phyloP scores from a whole-genome alignment of 2,113 vertebrate species.

The Loxodonta africana region DNA sequence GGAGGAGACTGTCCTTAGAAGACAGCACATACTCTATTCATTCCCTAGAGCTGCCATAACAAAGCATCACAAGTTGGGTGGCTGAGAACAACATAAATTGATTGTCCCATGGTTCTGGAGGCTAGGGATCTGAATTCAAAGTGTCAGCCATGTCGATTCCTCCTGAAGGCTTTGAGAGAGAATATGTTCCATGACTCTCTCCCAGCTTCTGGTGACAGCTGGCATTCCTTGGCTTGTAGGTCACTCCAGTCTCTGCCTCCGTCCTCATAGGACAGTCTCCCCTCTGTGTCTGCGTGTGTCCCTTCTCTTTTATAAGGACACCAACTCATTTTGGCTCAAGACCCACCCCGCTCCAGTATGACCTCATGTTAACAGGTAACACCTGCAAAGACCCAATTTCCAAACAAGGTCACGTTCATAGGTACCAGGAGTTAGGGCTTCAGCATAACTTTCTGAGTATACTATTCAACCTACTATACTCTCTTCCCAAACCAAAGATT shows the following conservation, averaged over 20 bases:
- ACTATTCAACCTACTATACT: no score
- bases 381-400: background rate
- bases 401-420: background rate
- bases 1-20: background rate
- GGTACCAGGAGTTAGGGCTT: background rate
- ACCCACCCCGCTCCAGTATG: background rate
- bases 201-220: background rate
- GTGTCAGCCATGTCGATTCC: background rate
- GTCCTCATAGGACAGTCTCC: no score
- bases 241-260: background rate
- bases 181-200: background rate
- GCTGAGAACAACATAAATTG: background rate
- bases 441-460: no score
- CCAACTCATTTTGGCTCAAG: background rate
- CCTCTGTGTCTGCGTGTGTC: background rate
- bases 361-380: background rate
- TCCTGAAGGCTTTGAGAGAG: background rate
- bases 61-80: background rate
- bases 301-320: background rate
- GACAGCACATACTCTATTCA: background rate
- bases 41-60: background rate
- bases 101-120: background rate
- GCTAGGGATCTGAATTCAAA: no score
- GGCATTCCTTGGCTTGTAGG: background rate
- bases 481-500: background rate